phyloP scores from a whole-genome alignment of 1,140 invertebrate species.

The Phthorimaea operculella region DNA sequence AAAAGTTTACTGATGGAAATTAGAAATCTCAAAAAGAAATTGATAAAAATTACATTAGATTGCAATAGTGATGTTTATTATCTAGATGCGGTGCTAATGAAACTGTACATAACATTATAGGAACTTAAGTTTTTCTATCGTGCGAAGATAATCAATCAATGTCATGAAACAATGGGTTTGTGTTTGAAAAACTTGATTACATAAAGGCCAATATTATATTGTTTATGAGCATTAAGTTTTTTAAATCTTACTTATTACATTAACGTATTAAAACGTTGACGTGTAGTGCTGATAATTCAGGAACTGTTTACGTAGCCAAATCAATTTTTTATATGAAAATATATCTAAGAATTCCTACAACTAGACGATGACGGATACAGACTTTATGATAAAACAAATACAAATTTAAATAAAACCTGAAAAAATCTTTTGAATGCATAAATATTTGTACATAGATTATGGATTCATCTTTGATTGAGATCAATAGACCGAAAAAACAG shows the following conservation, averaged over 20 bases:
- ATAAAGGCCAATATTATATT: slow-evolving; percentile 2
- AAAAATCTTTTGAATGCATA: neutral
- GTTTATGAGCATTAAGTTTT: too few species aligned
- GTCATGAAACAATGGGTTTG: slow-evolving; percentile 11
- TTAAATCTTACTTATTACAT: neutral
- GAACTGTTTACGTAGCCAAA: too few species aligned
- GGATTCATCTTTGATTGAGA: neutral
- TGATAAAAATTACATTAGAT: slow-evolving; percentile 49
- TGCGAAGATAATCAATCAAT: slow-evolving; percentile 14
- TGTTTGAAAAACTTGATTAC: slow-evolving; percentile 13
- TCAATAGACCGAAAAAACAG: neutral
- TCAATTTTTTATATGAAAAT: too few species aligned
- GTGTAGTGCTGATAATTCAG: too few species aligned
- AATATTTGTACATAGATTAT: neutral
- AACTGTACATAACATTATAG: slow-evolving; percentile 8
- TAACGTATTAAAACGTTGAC: too few species aligned
- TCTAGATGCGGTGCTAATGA: slow-evolving; percentile 9
- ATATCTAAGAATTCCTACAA: too few species aligned
- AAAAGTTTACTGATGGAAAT: slow-evolving; percentile 33
- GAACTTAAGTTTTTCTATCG: slow-evolving; percentile 9
- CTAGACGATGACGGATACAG: too few species aligned
- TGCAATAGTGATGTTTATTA: slow-evolving; percentile 31
- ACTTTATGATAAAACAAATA: too few species aligned
- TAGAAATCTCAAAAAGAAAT: slow-evolving; percentile 52
- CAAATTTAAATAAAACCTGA: neutral